Base-by-base conservation (phyloP, 2,797 vertebrate species). In the Etheostoma perlongum region DNA sequence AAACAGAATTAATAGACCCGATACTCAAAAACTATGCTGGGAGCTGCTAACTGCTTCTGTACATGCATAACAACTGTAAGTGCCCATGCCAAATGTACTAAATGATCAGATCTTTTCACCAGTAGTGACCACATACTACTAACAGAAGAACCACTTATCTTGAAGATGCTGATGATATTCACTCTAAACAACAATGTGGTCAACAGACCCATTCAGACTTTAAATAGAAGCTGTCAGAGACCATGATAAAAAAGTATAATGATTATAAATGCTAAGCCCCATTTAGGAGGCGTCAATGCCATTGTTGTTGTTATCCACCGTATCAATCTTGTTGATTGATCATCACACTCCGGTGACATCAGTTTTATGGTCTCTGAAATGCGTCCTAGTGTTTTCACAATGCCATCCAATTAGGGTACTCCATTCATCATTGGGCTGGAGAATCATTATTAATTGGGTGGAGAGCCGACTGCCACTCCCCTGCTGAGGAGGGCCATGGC, bases 291-390 rank as follows among this genome's bases (percentile, higher is more conserved):
- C 84, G 83, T 89, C 91, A 87, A 90, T 90, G 90, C 92, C 91
- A 93, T 92, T 90, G 92, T 95, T 94, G 91, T 89, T 93, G 91
- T 92, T 94, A 93, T 92, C 92, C 92, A 89, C 86, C 85, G 76
- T 86, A 93, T 94, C 92, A 93, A 94, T 95, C 95, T 92, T 94
- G 86, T 93, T 95, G 95, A 96, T 96, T 94, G 94, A 96, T 95
- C 92, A 91, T 89, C 86, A 67, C 74, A 71, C 91, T 91, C 89
- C 3, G 69, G 88, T 94, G 93, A 94, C 94, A 94, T 91, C 90
- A 87, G 90, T 94, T 94, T 94, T 93, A 94, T 93, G 93, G 94
- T 91, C 95, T 91, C 87, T 89, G 92, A 94, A 92, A 95, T 91
- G 88, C 85, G 74, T 90, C 92, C 91, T 93, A 92, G 93, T 95